Evolutionary conservation across 2,888 invertebrate species (phyloP).

Genomic region (Acrobasis consociella): DNA sequence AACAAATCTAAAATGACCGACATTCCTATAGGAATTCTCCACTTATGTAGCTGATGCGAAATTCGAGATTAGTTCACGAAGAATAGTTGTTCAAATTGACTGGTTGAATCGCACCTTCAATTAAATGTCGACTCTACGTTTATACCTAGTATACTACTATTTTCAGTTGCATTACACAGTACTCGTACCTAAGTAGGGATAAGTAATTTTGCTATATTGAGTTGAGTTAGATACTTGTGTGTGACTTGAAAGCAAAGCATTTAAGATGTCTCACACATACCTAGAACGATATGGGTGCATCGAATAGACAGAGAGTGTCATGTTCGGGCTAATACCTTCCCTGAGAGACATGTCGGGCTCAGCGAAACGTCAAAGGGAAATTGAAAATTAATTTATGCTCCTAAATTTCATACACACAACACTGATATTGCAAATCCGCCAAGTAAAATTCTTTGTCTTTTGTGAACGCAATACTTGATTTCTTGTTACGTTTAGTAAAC

Average conservation of each 20-base stretch:
- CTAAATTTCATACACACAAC: constrained; percentile 64
- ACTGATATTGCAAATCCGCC: constrained; percentile 60
- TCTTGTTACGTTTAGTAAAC: neutral
- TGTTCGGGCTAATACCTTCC: constrained; percentile 72
- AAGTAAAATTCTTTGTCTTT: constrained; percentile 41
- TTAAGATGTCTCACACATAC: constrained; percentile 29
- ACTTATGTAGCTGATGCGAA: neutral
- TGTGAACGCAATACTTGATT: constrained; percentile 2
- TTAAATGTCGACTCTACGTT: no score
- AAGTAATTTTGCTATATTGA: no score
- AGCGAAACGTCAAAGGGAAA: constrained; percentile 81
- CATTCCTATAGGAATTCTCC: no score
- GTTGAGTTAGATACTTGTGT: neutral
- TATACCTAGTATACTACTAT: no score
- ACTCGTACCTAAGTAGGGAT: no score
- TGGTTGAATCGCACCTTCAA: no score
- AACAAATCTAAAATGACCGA: no score
- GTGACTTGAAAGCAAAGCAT: constrained; percentile 11
- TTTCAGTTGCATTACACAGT: no score
- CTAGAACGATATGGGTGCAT: constrained; percentile 45
- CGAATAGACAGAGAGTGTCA: constrained; percentile 63
- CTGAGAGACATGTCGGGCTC: constrained; percentile 75
- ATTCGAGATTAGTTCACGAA: neutral
- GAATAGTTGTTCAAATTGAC: neutral
- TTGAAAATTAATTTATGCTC: constrained; percentile 82